Evolutionary conservation across 2,888 invertebrate species (phyloP).

Genomic region (Parnassius mnemosyne): DNA sequence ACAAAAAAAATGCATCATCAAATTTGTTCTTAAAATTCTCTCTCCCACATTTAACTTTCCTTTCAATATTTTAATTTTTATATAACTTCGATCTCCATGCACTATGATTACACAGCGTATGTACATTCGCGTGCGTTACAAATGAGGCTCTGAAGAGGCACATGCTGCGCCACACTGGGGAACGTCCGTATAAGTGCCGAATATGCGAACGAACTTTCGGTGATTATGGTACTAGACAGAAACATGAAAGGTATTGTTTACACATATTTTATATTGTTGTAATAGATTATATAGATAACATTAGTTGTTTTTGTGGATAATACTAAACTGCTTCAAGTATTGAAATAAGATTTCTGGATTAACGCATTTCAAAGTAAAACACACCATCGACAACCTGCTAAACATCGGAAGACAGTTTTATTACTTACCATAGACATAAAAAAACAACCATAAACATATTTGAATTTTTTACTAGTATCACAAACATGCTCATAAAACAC

Average conservation of each 20-base stretch:
- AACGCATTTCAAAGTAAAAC: too few species aligned
- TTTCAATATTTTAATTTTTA: background rate
- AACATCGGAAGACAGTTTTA: too few species aligned
- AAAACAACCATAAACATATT: too few species aligned
- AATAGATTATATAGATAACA: too few species aligned
- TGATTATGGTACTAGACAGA: constrained; percentile 67
- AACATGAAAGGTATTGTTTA: constrained; percentile 62
- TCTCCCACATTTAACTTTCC: constrained; percentile 3
- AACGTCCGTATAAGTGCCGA: constrained; percentile 64
- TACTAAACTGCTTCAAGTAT: too few species aligned
- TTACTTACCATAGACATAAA: too few species aligned
- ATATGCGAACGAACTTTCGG: constrained; percentile 66
- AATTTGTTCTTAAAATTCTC: background rate
- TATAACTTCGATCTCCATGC: constrained; percentile 1
- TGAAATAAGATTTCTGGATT: too few species aligned
- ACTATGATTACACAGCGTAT: constrained; percentile 43
- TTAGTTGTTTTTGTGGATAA: too few species aligned
- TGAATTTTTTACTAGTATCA: too few species aligned
- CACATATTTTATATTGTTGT: background rate
- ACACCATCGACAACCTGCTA: too few species aligned
- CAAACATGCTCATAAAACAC: too few species aligned
- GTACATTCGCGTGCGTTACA: constrained; percentile 62
- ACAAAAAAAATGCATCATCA: background rate
- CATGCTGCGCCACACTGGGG: constrained; percentile 69
- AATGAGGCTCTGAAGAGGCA: constrained; percentile 65